A percentile compares a stretch with the other conserved stretches of the same genome.
Conservation (phyloP, 2,888 invertebrate species). For the Mimachlamys varia region DNA sequence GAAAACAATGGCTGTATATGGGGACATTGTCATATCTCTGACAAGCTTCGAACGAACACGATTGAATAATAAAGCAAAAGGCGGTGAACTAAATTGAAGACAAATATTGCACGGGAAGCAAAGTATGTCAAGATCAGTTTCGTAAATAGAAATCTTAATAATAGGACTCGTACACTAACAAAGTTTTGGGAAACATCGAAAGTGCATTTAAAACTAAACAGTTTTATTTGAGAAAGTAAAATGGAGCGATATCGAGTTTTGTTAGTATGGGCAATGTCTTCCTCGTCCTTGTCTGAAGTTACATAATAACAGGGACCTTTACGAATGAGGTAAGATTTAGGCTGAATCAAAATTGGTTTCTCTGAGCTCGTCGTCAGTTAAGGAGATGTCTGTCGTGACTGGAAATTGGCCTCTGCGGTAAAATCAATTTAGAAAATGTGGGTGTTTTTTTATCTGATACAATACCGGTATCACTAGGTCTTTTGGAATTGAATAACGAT, state of each 20-base stretch:
- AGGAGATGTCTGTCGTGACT: not conserved
- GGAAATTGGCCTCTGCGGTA: constrained; percentile 1
- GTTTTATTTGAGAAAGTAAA: not conserved
- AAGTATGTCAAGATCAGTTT: too few relatives aligned
- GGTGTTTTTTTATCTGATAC: not conserved
- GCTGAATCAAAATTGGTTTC: not conserved
- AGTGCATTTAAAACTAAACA: not conserved
- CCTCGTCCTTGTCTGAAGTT: not conserved
- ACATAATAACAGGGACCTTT: not conserved
- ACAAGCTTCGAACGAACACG: too few relatives aligned
- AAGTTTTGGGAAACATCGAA: not conserved
- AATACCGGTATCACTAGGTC: not conserved
- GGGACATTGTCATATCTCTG: too few relatives aligned
- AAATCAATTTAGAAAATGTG: constrained; percentile 23
- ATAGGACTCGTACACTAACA: not conserved
- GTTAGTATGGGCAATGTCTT: not conserved
- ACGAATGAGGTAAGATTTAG: not conserved
- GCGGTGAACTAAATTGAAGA: too few relatives aligned
- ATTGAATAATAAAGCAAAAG: too few relatives aligned
- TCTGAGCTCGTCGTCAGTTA: not conserved
- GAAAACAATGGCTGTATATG: too few relatives aligned
- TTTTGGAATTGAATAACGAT: constrained; percentile 13
- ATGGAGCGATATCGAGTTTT: not conserved
- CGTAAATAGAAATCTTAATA: not conserved
- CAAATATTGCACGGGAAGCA: too few relatives aligned